phyloP scores from a whole-genome alignment of 2,113 vertebrate species.

The Podarcis raffonei region DNA sequence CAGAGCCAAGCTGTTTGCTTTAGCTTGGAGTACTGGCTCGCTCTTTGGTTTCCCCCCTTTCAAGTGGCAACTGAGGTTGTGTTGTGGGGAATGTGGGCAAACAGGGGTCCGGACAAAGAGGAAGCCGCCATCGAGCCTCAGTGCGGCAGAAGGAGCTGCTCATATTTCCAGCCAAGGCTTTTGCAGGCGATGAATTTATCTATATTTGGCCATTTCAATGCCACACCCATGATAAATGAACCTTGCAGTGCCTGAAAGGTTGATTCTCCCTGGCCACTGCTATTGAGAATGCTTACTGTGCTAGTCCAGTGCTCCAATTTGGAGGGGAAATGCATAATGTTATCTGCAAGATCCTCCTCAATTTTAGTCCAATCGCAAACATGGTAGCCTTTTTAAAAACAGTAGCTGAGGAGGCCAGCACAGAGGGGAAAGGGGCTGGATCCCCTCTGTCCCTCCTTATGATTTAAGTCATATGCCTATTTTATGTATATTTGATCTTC shows the following conservation, averaged over 20 bases:
- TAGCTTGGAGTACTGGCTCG: neutral
- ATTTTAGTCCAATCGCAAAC: no score
- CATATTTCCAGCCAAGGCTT: neutral
- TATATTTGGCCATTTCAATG: neutral
- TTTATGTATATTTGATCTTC: neutral
- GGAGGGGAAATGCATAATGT: neutral
- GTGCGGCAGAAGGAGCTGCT: neutral
- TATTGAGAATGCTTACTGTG: neutral
- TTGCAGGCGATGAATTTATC: neutral
- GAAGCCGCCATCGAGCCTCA: neutral
- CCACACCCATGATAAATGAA: neutral
- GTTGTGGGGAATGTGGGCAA: neutral
- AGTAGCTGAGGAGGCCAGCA: neutral
- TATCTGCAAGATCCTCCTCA: neutral
- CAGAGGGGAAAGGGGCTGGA: neutral
- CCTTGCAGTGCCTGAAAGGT: neutral
- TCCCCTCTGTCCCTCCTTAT: no score
- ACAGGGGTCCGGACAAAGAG: neutral
- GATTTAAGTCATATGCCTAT: no score
- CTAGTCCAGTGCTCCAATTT: neutral
- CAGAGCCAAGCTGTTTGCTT: constrained; percentile 14
- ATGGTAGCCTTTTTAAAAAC: neutral
- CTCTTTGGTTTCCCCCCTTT: neutral
- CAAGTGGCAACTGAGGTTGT: neutral
- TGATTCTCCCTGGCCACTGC: neutral